Conservation (phyloP, 2,113 vertebrate genomes). For the Gavialis gangeticus region DNA sequence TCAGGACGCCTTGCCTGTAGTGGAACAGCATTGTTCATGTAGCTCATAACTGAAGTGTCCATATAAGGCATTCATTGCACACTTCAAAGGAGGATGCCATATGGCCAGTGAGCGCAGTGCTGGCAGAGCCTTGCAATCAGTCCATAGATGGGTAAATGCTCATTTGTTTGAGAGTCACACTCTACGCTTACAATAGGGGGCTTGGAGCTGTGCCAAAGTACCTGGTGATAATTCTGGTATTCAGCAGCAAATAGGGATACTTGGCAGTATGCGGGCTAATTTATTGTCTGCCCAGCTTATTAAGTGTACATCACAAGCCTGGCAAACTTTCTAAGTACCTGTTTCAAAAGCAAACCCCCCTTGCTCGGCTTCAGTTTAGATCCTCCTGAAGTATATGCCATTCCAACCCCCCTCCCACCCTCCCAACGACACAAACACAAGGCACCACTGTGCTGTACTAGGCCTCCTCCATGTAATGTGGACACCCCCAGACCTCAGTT, state of each 20-base stretch:
- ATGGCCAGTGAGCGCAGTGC: not conserved
- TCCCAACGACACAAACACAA: conserved; percentile 7
- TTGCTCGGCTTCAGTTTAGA: conserved; percentile 23
- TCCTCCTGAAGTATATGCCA: not conserved
- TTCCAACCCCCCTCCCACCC: not conserved
- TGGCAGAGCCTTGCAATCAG: not conserved
- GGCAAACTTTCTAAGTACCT: conserved; percentile 41
- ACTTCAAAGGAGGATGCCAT: not conserved
- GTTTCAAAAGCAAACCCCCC: conserved; percentile 52
- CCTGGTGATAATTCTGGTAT: conserved; percentile 55
- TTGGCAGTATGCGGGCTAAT: conserved; percentile 44
- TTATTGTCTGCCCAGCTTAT: conserved; percentile 62
- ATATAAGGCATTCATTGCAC: not conserved
- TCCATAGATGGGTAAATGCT: conserved; percentile 14
- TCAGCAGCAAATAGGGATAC: conserved; percentile 56
- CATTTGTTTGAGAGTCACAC: conserved; percentile 20
- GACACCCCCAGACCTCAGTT: conserved; percentile 1
- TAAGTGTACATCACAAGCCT: conserved; percentile 53
- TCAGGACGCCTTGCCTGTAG: not conserved
- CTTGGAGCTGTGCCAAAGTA: conserved; percentile 14
- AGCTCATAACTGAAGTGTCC: not conserved
- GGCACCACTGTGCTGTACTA: not conserved
- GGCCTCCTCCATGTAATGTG: conserved; percentile 1
- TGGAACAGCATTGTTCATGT: not conserved
- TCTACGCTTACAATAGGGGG: not conserved